Evolutionary conservation across 1,140 invertebrate species (phyloP).

Genomic region (Drosophila dunni): DNA sequence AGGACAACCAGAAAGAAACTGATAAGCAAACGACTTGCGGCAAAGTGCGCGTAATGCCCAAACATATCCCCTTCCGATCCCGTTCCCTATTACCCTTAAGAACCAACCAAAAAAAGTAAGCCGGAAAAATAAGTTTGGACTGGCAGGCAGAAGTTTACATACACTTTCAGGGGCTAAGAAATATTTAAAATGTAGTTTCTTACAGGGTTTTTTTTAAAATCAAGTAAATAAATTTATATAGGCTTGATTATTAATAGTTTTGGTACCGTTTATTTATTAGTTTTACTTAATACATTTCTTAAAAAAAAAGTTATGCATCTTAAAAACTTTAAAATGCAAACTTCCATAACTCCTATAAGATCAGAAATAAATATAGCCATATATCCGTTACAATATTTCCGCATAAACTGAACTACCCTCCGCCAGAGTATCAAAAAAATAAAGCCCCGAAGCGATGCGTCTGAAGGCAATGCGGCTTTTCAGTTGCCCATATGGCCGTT

Average conservation of each 20-base stretch:
- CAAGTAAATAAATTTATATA: no score
- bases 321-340: no score
- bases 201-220: no score
- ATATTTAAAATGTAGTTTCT: no score
- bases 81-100: conserved; percentile 1
- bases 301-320: no score
- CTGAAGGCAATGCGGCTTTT: conserved; percentile 36
- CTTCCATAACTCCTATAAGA: no score
- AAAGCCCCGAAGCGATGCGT: conserved; percentile 24
- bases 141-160: not conserved
- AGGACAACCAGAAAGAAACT: conserved; percentile 53
- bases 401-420: not conserved
- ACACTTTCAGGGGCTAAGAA: not conserved
- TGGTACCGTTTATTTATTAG: no score
- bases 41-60: conserved; percentile 62
- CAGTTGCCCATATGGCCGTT: conserved; percentile 41
- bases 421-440: conserved; percentile 9
- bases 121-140: no score
- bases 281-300: no score
- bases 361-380: not conserved
- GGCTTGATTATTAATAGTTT: no score
- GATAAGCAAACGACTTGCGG: conserved; percentile 78
- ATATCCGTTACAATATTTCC: not conserved
- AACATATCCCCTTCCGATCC: conserved; percentile 32
- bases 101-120: not conserved